These are phyloP conservation scores for Paratilapia polleni DNA, from an alignment of 2,113 vertebrate genomes.

Conservation along the genomic window DNA sequence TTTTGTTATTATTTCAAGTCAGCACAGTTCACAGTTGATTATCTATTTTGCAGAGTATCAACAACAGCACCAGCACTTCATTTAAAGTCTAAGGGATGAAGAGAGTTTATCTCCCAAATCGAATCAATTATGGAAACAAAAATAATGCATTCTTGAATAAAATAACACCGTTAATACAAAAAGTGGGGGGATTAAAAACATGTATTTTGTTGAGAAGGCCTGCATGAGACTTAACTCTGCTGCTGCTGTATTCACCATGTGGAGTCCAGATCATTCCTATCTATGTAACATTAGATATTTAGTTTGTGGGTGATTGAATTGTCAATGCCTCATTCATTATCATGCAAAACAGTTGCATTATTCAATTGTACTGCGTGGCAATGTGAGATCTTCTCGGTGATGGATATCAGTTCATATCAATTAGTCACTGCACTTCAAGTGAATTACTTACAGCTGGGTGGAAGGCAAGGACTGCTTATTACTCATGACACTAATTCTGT, in stretches of 20 bases:
- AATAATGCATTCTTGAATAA: not conserved
- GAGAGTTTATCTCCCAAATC: not conserved
- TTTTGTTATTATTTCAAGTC: not conserved
- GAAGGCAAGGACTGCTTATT: constrained; percentile 40
- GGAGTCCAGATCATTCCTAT: not conserved
- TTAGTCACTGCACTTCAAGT: constrained; percentile 56
- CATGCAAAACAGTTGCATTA: constrained; percentile 52
- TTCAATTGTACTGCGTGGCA: constrained; percentile 27
- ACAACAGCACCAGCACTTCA: not conserved
- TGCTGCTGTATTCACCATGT: not conserved
- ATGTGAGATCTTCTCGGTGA: constrained; percentile 32
- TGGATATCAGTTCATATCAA: constrained; percentile 49
- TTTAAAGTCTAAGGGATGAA: not conserved
- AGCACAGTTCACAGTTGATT: constrained; percentile 3
- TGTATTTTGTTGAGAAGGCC: not conserved
- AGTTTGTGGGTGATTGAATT: constrained; percentile 8
- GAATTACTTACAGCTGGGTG: constrained; percentile 54
- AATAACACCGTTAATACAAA: not conserved
- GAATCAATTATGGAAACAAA: not conserved
- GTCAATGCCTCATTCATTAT: constrained; percentile 29
- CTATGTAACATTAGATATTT: constrained; percentile 34
- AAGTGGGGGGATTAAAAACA: not conserved
- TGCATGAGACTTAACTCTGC: not conserved
- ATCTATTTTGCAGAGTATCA: not conserved
- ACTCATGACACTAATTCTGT: constrained; percentile 50